phyloP scores from a whole-genome alignment of 2,888 invertebrate genomes.

The Phytoseiulus persimilis region DNA sequence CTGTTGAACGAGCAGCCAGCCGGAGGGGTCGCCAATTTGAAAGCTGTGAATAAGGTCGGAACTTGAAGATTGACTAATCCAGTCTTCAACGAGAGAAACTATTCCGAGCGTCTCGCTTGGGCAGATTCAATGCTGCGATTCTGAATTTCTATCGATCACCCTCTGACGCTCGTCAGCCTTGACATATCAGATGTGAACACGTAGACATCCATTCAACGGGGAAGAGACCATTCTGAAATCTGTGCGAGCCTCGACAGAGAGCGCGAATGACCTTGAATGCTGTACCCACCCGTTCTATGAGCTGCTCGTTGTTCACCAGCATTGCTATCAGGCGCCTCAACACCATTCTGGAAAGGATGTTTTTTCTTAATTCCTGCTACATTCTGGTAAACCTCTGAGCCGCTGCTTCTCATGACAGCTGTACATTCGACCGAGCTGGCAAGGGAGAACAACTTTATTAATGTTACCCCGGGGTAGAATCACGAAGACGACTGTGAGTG shows the following conservation, averaged over 20 bases:
- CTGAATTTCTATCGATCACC: no score
- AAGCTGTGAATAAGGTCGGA: neutral
- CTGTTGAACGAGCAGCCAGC: neutral
- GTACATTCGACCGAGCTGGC: no score
- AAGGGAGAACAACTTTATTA: no score
- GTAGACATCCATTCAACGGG: no score
- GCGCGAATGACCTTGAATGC: neutral
- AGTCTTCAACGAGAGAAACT: neutral
- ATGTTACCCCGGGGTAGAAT: no score
- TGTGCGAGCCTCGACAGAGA: neutral
- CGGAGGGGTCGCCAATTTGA: slow-evolving; percentile 15
- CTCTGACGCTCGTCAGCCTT: no score
- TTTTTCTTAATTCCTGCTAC: neutral
- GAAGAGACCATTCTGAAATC: neutral
- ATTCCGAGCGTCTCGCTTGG: no score
- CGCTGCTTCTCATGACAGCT: no score
- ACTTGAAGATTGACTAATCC: neutral
- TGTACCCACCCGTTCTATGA: slow-evolving; percentile 12
- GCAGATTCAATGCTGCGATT: no score
- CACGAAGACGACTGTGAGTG: no score
- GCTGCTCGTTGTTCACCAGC: slow-evolving; percentile 20
- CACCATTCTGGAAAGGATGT: slow-evolving; percentile 6
- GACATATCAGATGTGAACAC: no score
- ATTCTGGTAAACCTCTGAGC: neutral
- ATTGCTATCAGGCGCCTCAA: neutral